Conservation (phyloP, 2,113 vertebrate genomes). For the Piaya cayana region DNA sequence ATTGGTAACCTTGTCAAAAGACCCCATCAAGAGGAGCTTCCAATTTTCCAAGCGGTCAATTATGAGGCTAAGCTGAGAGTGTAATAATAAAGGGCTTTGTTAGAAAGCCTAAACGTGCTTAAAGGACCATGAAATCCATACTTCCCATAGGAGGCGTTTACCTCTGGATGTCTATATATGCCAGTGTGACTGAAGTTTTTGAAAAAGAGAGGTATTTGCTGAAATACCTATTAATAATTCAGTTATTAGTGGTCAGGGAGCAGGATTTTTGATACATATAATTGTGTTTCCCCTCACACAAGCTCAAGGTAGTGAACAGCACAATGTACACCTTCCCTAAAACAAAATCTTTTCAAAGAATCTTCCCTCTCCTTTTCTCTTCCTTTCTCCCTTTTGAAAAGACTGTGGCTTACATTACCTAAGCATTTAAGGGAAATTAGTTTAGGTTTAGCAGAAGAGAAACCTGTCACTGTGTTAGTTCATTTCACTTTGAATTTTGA, state of each 20-base stretch:
- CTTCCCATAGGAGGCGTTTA: neutral
- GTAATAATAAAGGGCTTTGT: conserved; percentile 34
- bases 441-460: neutral
- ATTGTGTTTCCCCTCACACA: neutral
- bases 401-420: neutral
- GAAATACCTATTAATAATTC: conserved; percentile 22
- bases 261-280: neutral
- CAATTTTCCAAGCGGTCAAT: conserved; percentile 39
- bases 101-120: conserved; percentile 33
- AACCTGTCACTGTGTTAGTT: neutral
- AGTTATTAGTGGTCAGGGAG: conserved; percentile 9
- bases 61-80: conserved; percentile 11
- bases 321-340: neutral
- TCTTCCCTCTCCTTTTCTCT: neutral
- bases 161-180: neutral
- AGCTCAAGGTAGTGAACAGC: neutral
- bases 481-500: conserved; percentile 5
- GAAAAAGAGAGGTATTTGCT: neutral
- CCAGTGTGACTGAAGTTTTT: conserved; percentile 23
- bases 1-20: conserved; percentile 49
- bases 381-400: neutral
- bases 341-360: neutral
- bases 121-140: conserved; percentile 43
- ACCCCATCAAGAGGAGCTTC: conserved; percentile 15
- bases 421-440: neutral